Conservation (phyloP, 1,140 invertebrate genomes). For the Pseudomyrmex pallidus region DNA sequence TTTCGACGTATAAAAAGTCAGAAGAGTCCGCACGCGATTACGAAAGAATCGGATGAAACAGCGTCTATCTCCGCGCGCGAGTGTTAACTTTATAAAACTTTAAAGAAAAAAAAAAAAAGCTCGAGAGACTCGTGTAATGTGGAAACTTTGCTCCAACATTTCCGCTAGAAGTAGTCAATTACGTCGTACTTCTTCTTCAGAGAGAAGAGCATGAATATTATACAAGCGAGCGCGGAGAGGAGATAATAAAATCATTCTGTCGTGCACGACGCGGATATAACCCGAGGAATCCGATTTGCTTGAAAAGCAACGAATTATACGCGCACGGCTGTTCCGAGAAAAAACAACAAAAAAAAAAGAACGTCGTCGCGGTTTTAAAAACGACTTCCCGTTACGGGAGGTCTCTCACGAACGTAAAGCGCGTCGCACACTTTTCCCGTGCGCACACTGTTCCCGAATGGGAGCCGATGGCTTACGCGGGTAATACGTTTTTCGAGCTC, state of each 20-base stretch:
- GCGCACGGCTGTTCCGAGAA: not conserved
- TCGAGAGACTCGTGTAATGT: too few relatives aligned
- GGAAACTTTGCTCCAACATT: not conserved
- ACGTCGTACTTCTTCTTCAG: not conserved
- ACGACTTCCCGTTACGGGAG: not conserved
- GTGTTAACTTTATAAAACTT: too few relatives aligned
- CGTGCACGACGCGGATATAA: too few relatives aligned
- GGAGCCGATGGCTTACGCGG: conserved; percentile 2
- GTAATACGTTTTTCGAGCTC: not conserved
- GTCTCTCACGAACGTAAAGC: not conserved
- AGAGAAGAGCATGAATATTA: not conserved
- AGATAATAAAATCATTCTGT: not conserved
- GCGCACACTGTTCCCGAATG: not conserved
- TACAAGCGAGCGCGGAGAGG: not conserved
- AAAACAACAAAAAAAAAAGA: not conserved
- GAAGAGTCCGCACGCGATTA: too few relatives aligned
- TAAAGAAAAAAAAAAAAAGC: too few relatives aligned
- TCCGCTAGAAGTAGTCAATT: not conserved
- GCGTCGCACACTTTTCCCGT: not conserved
- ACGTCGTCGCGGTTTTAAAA: too few relatives aligned
- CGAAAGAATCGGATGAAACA: too few relatives aligned
- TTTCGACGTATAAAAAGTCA: too few relatives aligned
- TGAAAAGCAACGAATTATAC: not conserved
- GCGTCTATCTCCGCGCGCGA: too few relatives aligned
- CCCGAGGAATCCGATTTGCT: not conserved